phyloP scores from a whole-genome alignment of 2,797 vertebrate species.

The Fistularia tabacaria region DNA sequence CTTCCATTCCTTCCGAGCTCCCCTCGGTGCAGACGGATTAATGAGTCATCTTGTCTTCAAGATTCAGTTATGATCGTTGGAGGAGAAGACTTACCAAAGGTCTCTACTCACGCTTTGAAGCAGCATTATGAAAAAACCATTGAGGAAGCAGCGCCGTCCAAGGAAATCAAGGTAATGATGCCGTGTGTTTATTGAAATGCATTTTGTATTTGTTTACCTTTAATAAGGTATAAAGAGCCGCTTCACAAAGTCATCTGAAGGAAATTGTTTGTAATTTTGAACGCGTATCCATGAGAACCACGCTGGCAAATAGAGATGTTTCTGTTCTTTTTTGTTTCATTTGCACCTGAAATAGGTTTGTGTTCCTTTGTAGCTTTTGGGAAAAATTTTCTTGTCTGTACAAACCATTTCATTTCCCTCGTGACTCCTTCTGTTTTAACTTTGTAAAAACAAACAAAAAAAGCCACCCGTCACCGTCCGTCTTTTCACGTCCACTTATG shows the following conservation, averaged over 20 bases:
- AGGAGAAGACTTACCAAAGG: conserved; percentile 84
- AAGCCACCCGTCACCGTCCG: conserved; percentile 36
- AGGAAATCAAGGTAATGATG: conserved; percentile 88
- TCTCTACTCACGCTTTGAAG: conserved; percentile 91
- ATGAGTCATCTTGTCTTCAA: conserved; percentile 37
- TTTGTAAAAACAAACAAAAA: background rate
- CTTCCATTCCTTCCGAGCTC: conserved; percentile 50
- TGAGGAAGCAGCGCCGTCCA: conserved; percentile 77
- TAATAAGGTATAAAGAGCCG: conserved; percentile 17
- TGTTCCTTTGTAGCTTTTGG: conserved; percentile 1
- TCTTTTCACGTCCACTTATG: conserved; percentile 33
- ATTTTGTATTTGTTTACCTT: conserved; percentile 13
- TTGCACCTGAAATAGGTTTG: conserved; percentile 13
- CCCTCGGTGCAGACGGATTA: conserved; percentile 59
- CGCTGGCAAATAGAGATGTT: background rate
- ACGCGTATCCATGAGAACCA: conserved; percentile 2
- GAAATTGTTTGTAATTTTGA: conserved; percentile 16
- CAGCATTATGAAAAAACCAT: conserved; percentile 90
- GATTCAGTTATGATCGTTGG: conserved; percentile 78
- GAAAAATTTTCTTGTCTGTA: background rate
- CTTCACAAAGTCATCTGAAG: conserved; percentile 41
- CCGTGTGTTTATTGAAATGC: conserved; percentile 51
- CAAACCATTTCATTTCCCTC: no score
- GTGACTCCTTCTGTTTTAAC: no score
- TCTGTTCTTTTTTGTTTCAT: conserved; percentile 13